phyloP scores from a whole-genome alignment of 2,888 invertebrate genomes.

The Morinoia aosen region DNA sequence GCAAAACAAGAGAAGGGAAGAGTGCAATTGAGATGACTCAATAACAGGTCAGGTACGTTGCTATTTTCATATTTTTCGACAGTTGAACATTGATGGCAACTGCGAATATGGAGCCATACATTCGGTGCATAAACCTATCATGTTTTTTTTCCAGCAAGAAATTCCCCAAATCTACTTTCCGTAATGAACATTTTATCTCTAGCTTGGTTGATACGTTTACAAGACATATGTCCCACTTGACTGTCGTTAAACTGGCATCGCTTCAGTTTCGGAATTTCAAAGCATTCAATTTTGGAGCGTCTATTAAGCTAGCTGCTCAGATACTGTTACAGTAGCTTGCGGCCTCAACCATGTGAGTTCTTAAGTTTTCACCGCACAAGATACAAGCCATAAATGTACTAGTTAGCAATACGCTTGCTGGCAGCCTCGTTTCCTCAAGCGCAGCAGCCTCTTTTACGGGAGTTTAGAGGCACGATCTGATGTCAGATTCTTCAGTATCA shows the following conservation, averaged over 20 bases:
- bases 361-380: neutral
- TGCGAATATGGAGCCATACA: neutral
- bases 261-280: neutral
- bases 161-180: neutral
- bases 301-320: neutral
- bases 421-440: neutral
- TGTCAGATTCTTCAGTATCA: conserved; percentile 20
- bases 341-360: neutral
- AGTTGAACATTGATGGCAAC: neutral
- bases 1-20: neutral
- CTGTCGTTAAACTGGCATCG: no score
- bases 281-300: neutral
- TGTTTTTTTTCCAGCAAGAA: neutral
- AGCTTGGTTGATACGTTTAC: neutral
- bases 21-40: neutral
- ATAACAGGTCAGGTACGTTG: no score
- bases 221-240: neutral
- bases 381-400: neutral
- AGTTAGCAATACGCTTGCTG: neutral
- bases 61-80: neutral
- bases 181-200: neutral
- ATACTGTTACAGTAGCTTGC: neutral
- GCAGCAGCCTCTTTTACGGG: neutral
- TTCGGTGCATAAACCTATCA: neutral
- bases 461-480: neutral